phyloP scores from a whole-genome alignment of 1,140 invertebrate species.

The Hycleus phaleratus region DNA sequence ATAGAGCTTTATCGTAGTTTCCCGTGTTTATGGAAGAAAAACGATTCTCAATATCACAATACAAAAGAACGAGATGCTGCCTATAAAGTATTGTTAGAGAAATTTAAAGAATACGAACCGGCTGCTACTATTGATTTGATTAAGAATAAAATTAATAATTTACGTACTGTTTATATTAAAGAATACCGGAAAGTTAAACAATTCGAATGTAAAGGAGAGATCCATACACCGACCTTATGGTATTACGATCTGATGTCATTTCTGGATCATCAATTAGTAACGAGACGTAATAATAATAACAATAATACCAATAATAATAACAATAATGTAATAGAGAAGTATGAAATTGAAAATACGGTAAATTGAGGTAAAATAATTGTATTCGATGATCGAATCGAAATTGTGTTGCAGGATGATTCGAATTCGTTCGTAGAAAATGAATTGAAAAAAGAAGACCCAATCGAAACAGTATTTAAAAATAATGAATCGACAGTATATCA shows the following conservation, averaged over 20 bases:
- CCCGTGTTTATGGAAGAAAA: conserved; percentile 28
- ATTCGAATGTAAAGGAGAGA: conserved; percentile 16
- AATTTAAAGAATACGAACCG: conserved; percentile 21
- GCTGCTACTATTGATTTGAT: conserved; percentile 27
- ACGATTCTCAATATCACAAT: conserved; percentile 24
- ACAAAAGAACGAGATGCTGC: conserved; percentile 23
- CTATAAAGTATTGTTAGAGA: conserved; percentile 22
- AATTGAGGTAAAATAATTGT: too few species aligned
- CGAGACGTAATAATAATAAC: neutral
- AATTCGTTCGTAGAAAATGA: too few species aligned
- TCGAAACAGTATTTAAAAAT: too few species aligned
- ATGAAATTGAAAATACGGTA: too few species aligned
- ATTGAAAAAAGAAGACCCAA: too few species aligned
- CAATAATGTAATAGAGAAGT: too few species aligned
- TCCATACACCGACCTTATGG: conserved; percentile 32
- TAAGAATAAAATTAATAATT: conserved; percentile 31
- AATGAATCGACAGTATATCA: too few species aligned
- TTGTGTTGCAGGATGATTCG: too few species aligned
- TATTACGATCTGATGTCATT: conserved; percentile 30
- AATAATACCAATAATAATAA: too few species aligned
- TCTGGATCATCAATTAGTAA: conserved; percentile 19
- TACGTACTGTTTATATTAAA: conserved; percentile 29
- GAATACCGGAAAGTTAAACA: conserved; percentile 34
- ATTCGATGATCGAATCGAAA: too few species aligned
- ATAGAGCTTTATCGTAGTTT: conserved; percentile 23